Conservation (phyloP, 2,888 invertebrate species). For the Scaptomyza caliginosa region DNA sequence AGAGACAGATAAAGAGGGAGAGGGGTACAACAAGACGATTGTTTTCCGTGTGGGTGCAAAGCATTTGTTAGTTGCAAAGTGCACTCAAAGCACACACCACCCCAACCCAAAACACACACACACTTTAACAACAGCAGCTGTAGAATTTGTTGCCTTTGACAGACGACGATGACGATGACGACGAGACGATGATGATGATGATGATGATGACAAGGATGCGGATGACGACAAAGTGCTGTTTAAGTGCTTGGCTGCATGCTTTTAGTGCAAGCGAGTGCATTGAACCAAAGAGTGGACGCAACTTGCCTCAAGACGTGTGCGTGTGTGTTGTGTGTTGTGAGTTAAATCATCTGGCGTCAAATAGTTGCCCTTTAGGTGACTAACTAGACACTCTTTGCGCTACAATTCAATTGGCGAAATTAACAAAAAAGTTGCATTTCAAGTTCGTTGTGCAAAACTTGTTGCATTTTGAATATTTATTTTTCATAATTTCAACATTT, state of each 20-base stretch:
- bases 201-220: slow-evolving; percentile 48
- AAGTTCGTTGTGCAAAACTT: too few species aligned
- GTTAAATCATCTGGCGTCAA: slow-evolving; percentile 42
- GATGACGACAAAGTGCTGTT: slow-evolving; percentile 58
- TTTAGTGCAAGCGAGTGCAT: slow-evolving; percentile 56
- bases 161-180: slow-evolving; percentile 32
- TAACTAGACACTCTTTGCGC: slow-evolving; percentile 21
- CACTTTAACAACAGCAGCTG: slow-evolving; percentile 33
- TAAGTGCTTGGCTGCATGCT: slow-evolving; percentile 47
- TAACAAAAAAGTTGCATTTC: not conserved
- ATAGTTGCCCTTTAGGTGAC: slow-evolving; percentile 60
- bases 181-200: not conserved
- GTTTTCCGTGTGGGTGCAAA: slow-evolving; percentile 1
- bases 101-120: not conserved
- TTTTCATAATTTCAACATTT: slow-evolving; percentile 1
- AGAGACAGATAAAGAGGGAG: not conserved
- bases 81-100: slow-evolving; percentile 27
- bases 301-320: slow-evolving; percentile 4
- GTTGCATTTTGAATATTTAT: slow-evolving; percentile 1
- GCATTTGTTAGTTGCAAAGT: slow-evolving; percentile 20
- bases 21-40: slow-evolving; percentile 1
- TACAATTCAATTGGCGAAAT: slow-evolving; percentile 62
- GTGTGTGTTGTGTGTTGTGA: slow-evolving; percentile 18
- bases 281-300: slow-evolving; percentile 41
- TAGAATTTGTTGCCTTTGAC: slow-evolving; percentile 53